Conservation (phyloP, 2,888 invertebrate genomes). For the Euzetes globulus region DNA sequence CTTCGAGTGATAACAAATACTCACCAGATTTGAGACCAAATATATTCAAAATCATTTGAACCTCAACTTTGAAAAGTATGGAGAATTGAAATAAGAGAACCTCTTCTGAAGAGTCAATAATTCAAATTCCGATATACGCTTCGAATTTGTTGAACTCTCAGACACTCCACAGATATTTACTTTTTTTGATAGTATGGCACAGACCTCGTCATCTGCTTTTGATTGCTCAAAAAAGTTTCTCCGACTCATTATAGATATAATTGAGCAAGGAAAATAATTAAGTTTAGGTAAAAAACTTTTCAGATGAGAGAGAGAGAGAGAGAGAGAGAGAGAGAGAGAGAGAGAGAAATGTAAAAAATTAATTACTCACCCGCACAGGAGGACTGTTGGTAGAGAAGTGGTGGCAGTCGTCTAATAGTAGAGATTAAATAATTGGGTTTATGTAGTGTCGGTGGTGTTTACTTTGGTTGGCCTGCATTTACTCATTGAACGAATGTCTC, state of each 20-base stretch:
- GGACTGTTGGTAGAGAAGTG: neutral
- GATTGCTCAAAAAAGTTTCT: no score
- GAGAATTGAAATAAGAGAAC: no score
- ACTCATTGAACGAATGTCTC: neutral
- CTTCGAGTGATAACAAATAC: slow-evolving; percentile 2
- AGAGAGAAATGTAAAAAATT: neutral
- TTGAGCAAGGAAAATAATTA: no score
- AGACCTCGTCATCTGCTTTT: no score
- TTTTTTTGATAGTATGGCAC: no score
- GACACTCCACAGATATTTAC: no score
- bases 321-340: slow-evolving; percentile 25
- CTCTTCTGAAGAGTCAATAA: no score
- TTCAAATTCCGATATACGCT: no score
- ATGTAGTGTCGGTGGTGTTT: slow-evolving; percentile 12
- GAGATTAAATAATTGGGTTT: neutral
- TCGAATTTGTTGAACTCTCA: no score
- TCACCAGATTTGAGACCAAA: slow-evolving; percentile 7
- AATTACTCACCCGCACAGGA: slow-evolving; percentile 16
- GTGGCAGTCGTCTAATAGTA: neutral
- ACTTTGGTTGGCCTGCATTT: slow-evolving; percentile 14
- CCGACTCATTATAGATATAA: no score
- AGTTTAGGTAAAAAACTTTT: no score
- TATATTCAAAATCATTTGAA: no score
- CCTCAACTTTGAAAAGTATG: neutral
- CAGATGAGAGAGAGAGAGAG: slow-evolving; percentile 23